Conservation (phyloP, 2,797 vertebrate genomes). For the Scomberomorus guttatus region DNA sequence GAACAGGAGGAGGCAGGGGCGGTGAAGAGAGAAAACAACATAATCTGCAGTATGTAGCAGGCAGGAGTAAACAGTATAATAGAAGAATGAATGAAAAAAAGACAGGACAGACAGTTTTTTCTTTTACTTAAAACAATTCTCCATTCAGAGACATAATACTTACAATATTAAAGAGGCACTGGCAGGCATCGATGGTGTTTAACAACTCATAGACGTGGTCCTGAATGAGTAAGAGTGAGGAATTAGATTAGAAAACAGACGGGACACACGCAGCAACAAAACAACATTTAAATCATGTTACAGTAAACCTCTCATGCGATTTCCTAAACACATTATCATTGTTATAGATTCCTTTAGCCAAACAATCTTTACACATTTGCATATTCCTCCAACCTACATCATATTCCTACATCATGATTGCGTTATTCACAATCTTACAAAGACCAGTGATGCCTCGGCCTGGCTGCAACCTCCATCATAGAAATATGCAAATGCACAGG, state of each 20-base stretch:
- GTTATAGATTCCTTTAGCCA: conserved; percentile 6
- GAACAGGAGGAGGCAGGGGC: neutral
- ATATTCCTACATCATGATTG: conserved; percentile 24
- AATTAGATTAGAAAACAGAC: conserved; percentile 14
- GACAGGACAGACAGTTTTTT: neutral
- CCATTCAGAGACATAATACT: conserved; percentile 72
- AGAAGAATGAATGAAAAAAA: neutral
- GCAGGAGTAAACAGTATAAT: neutral
- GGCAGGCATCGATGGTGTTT: conserved; percentile 94
- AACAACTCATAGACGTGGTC: conserved; percentile 96
- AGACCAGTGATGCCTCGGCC: conserved; percentile 28
- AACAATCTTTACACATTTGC: neutral
- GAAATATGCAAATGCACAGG: conserved; percentile 38
- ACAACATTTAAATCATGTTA: conserved; percentile 6
- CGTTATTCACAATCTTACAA: conserved; percentile 33
- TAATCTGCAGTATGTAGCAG: neutral
- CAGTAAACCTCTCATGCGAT: neutral
- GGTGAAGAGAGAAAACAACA: neutral
- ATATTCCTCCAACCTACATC: conserved; percentile 27
- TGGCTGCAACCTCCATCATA: conserved; percentile 38
- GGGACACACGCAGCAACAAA: neutral
- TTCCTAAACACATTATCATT: conserved; percentile 6
- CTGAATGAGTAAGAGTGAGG: conserved; percentile 75
- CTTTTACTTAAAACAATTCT: neutral
- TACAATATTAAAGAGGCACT: conserved; percentile 95